phyloP scores from a whole-genome alignment of 2,113 vertebrate genomes.

The Myxocyprinus asiaticus region DNA sequence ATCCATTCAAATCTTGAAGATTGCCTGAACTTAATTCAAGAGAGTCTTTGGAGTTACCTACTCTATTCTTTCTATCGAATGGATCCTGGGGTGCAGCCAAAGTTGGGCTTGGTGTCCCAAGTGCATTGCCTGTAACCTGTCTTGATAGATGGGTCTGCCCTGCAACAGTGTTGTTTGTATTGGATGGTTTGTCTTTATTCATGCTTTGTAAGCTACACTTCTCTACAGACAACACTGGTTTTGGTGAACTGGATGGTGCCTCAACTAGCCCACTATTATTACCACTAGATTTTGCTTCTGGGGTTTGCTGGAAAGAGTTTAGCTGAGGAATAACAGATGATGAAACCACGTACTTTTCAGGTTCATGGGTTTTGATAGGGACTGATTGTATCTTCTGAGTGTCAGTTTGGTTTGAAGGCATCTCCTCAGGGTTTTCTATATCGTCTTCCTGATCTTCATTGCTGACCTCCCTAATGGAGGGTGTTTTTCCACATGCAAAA shows the following conservation, averaged over 20 bases:
- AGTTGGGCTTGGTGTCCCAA: not conserved
- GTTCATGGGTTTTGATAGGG: conserved; percentile 30
- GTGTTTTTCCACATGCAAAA: conserved; percentile 74
- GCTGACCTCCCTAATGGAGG: conserved; percentile 77
- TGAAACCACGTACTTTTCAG: conserved; percentile 38
- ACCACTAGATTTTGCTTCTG: not conserved
- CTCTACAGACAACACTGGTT: not conserved
- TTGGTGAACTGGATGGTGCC: conserved; percentile 27
- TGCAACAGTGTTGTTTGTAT: conserved; percentile 28
- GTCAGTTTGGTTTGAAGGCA: conserved; percentile 31
- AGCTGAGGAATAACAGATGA: not conserved
- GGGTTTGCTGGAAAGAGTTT: conserved; percentile 42
- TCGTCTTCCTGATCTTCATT: conserved; percentile 79
- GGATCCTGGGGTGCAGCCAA: not conserved
- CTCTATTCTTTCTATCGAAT: conserved; percentile 6
- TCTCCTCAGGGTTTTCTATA: conserved; percentile 62
- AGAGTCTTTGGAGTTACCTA: not conserved
- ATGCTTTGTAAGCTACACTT: conserved; percentile 26
- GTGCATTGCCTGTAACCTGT: not conserved
- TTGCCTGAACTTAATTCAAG: not conserved
- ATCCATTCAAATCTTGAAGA: not conserved
- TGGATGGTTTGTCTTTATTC: conserved; percentile 23
- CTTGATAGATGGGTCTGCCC: not conserved
- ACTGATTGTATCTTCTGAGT: conserved; percentile 30
- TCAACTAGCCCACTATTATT: conserved; percentile 12